Percentiles rank a stretch among this genome's conserved stretches.
phyloP scores from a whole-genome alignment of 2,888 invertebrate species.

The Teleogryllus oceanicus region DNA sequence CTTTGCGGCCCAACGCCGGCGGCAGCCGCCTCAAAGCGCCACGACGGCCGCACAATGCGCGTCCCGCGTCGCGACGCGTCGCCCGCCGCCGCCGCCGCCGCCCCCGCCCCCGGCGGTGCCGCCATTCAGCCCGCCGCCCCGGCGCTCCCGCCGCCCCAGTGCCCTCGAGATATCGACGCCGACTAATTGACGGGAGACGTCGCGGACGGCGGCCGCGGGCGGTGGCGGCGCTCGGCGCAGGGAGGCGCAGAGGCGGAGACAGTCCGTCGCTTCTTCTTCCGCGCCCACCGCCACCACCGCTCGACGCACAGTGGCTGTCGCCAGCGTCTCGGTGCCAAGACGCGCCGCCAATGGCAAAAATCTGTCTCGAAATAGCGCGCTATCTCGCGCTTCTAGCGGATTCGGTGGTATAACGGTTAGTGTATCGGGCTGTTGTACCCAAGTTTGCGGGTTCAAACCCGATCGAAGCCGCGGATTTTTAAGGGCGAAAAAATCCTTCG shows the following conservation, averaged over 20 bases:
- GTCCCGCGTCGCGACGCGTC: not conserved
- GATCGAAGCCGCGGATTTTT: no score
- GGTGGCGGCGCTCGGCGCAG: not conserved
- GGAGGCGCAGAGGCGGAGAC: not conserved
- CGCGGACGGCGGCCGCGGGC: not conserved
- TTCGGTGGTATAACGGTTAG: no score
- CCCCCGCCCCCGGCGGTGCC: not conserved
- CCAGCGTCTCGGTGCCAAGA: no score
- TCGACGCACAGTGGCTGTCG: no score
- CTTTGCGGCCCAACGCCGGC: conserved; percentile 11
- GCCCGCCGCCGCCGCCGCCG: not conserved
- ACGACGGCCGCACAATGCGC: conserved; percentile 24
- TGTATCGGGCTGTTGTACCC: no score
- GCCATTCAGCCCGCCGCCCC: not conserved
- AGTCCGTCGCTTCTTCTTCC: no score
- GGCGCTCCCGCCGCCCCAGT: not conserved
- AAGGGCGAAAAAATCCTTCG: no score
- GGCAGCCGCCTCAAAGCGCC: not conserved
- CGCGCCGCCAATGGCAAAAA: no score
- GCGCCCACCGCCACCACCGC: no score
- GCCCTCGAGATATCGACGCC: conserved; percentile 19
- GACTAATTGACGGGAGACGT: not conserved
- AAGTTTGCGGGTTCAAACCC: no score
- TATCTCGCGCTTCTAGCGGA: no score
- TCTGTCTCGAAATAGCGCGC: no score